These are phyloP conservation scores for Catocala nupta DNA, from an alignment of 2,888 invertebrate species.

Conservation along the genomic window DNA sequence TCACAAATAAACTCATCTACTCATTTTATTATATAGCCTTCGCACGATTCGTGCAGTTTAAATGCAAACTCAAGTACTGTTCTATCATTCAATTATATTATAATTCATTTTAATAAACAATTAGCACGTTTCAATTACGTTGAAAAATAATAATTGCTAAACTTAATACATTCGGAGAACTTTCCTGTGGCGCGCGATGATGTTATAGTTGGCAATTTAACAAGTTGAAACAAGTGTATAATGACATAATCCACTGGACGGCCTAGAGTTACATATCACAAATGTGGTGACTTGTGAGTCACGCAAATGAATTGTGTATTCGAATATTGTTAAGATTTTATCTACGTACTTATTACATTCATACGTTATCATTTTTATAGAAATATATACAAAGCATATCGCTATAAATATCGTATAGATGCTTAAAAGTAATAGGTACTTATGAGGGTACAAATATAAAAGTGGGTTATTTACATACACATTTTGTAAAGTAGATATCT, in stretches of 20 bases:
- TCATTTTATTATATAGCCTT: too few species aligned
- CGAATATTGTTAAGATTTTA: conserved; percentile 45
- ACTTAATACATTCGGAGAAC: conserved; percentile 54
- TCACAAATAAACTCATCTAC: too few species aligned
- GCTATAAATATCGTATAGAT: background rate
- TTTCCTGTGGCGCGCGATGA: conserved; percentile 55
- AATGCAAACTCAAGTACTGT: too few species aligned
- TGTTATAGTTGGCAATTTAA: conserved; percentile 61
- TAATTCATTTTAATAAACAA: too few species aligned
- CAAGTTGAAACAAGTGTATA: conserved; percentile 72
- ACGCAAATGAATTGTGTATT: conserved; percentile 66
- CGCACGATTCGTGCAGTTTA: too few species aligned
- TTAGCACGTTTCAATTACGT: too few species aligned
- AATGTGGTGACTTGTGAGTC: conserved; percentile 72
- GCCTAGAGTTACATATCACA: conserved; percentile 67
- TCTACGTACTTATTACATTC: conserved; percentile 38
- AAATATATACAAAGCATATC: conserved; percentile 3
- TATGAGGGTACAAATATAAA: too few species aligned
- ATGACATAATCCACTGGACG: conserved; percentile 74
- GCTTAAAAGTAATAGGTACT: too few species aligned
- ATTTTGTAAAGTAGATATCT: too few species aligned
- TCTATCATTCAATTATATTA: too few species aligned
- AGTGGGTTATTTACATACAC: too few species aligned
- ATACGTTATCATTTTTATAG: background rate
- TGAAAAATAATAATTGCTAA: conserved; percentile 40